phyloP scores from a whole-genome alignment of 2,113 vertebrate species.

The Fulica atra region DNA sequence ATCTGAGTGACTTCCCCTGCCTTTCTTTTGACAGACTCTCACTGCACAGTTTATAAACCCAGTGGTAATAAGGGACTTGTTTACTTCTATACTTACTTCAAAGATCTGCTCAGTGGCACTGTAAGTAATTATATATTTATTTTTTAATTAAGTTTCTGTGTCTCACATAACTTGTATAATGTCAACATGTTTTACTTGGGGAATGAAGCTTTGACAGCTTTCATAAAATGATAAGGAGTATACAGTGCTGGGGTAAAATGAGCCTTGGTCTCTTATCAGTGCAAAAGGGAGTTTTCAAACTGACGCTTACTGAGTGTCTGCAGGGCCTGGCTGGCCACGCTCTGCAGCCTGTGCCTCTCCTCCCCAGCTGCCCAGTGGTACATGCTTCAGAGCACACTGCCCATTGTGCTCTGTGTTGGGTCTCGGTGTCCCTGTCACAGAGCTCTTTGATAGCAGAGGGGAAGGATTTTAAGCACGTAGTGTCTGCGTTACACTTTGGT shows the following conservation, averaged over 20 bases:
- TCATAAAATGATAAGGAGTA: background rate
- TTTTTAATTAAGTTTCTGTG: background rate
- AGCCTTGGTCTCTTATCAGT: background rate
- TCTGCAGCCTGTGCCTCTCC: background rate
- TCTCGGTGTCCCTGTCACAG: background rate
- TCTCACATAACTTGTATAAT: background rate
- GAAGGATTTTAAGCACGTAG: background rate
- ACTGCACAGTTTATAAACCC: conserved; percentile 80
- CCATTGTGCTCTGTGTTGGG: background rate
- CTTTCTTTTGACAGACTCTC: conserved; percentile 70
- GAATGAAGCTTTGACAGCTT: background rate
- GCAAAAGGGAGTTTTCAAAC: background rate
- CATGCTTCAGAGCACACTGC: background rate
- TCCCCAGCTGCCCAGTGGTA: background rate
- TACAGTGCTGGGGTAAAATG: background rate
- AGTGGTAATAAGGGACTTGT: conserved; percentile 76
- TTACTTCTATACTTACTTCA: conserved; percentile 86
- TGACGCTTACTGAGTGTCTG: fast-evolving
- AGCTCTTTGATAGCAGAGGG: background rate
- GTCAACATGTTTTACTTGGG: background rate
- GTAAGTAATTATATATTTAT: conserved; percentile 73
- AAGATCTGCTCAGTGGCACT: conserved; percentile 89
- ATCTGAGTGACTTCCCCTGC: background rate
- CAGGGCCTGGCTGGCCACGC: background rate
- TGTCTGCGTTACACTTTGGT: background rate